A percentile compares a stretch with the other conserved stretches of the same genome.
phyloP scores from a whole-genome alignment of 2,888 invertebrate species.

The Sarcophaga caerulescens region DNA sequence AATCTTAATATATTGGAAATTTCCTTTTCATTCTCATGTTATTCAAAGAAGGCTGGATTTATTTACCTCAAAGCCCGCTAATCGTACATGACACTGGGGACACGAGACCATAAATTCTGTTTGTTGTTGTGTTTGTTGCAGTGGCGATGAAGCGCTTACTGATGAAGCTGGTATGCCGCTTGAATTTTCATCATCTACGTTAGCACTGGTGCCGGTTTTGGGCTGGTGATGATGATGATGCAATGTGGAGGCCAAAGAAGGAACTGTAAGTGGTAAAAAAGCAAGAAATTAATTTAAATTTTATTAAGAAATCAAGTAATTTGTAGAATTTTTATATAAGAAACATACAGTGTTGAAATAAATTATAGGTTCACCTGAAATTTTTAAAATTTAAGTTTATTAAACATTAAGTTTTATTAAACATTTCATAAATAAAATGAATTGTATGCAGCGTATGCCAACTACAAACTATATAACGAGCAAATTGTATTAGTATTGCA shows the following conservation, averaged over 20 bases:
- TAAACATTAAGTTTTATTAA: no score
- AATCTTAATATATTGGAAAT: neutral
- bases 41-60: neutral
- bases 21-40: no score
- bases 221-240: slow-evolving; percentile 75
- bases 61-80: slow-evolving; percentile 80
- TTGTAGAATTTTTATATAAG: no score
- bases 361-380: no score
- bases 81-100: slow-evolving; percentile 81
- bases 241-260: slow-evolving; percentile 80
- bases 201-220: slow-evolving; percentile 71
- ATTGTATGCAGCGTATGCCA: no score
- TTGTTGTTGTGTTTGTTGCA: slow-evolving; percentile 57
- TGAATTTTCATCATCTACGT: slow-evolving; percentile 75
- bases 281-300: neutral
- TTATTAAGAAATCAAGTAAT: no score
- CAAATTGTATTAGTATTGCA: no score
- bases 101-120: slow-evolving; percentile 81
- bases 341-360: no score
- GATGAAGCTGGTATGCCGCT: slow-evolving; percentile 70
- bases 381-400: no score
- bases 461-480: no score
- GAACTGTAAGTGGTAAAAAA: slow-evolving; percentile 75
- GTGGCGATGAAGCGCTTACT: slow-evolving; percentile 70
- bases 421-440: no score